These are phyloP conservation scores for Phalloptychus januarius DNA, from an alignment of 2,797 vertebrate species.

Conservation along the genomic window DNA sequence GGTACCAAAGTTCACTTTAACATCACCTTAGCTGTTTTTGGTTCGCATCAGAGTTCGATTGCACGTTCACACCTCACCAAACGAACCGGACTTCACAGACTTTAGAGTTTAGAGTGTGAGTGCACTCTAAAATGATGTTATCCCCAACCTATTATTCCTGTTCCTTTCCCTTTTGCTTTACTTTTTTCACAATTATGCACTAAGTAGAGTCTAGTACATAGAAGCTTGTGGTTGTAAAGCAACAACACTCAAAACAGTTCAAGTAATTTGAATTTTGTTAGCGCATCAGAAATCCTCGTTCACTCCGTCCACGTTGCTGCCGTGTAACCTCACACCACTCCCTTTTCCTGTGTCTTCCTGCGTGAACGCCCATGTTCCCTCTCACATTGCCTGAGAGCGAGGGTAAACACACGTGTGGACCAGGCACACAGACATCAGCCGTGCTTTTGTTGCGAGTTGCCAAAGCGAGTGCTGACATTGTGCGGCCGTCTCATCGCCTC, in stretches of 20 bases:
- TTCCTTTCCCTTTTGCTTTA: not conserved
- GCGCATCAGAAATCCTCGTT: conserved; percentile 3
- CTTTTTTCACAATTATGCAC: not conserved
- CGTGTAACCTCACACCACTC: conserved; percentile 15
- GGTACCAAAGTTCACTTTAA: too few relatives aligned
- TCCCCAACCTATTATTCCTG: not conserved
- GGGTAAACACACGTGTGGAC: conserved; percentile 53
- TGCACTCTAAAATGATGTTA: not conserved
- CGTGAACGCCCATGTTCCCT: conserved; percentile 24
- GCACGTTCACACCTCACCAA: too few relatives aligned
- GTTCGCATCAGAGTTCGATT: too few relatives aligned
- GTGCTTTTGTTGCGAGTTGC: conserved; percentile 34
- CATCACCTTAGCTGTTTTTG: too few relatives aligned
- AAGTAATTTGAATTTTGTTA: not conserved
- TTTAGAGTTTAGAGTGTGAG: too few relatives aligned
- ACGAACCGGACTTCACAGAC: too few relatives aligned
- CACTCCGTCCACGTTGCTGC: conserved; percentile 17
- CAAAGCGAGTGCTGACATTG: conserved; percentile 31
- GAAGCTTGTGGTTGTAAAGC: not conserved
- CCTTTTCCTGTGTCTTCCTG: conserved; percentile 8
- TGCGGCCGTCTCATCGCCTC: conserved; percentile 51
- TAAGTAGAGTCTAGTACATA: not conserved
- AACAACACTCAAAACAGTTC: not conserved
- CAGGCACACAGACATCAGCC: conserved; percentile 30
- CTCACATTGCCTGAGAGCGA: conserved; percentile 49